Evolutionary conservation across 1,140 invertebrate genomes (phyloP).

Genomic region (Bombus difficillimus): DNA sequence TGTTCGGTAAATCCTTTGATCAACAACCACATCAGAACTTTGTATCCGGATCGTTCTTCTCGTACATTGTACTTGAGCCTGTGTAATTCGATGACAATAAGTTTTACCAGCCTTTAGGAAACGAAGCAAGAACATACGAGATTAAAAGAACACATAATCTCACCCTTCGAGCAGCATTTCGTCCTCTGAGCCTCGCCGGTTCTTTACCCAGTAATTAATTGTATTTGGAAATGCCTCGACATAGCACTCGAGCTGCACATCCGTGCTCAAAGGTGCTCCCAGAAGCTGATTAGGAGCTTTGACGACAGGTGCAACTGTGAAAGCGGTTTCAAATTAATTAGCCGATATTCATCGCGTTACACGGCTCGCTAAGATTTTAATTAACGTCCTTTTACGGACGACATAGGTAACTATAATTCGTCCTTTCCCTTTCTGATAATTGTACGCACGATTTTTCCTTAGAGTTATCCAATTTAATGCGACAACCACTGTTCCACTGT

Average conservation of each 20-base stretch:
- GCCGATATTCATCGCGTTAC: conserved; percentile 42
- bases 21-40: conserved; percentile 91
- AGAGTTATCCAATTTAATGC: background rate
- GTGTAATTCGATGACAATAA: conserved; percentile 67
- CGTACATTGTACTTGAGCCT: conserved; percentile 92
- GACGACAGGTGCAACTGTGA: conserved; percentile 90
- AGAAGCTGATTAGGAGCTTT: conserved; percentile 92
- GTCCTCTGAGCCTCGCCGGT: conserved; percentile 81
- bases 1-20: conserved; percentile 90
- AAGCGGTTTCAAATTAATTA: conserved; percentile 51
- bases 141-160: conserved; percentile 65
- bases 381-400: background rate
- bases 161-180: conserved; percentile 92
- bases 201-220: conserved; percentile 92
- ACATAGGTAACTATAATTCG: conserved; percentile 18
- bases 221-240: conserved; percentile 93
- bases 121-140: background rate
- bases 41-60: conserved; percentile 91
- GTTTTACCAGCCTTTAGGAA: background rate
- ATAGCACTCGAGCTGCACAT: conserved; percentile 91
- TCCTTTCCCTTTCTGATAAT: background rate
- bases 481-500: background rate
- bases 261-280: conserved; percentile 90
- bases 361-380: conserved; percentile 19
- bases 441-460: background rate